Base-by-base conservation (phyloP, 1,140 invertebrate species). In the Euwallacea similis region DNA sequence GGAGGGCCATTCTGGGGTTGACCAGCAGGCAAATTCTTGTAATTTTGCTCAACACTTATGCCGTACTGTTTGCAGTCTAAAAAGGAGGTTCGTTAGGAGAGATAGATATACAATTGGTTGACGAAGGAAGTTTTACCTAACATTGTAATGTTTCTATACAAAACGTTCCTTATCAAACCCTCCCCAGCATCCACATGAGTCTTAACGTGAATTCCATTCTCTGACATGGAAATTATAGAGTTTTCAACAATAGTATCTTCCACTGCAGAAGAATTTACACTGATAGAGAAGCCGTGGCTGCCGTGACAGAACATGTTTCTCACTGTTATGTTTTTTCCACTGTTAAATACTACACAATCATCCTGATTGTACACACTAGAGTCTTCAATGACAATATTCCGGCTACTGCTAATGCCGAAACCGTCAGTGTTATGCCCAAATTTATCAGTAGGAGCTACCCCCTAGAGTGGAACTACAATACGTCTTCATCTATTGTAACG, bases 121-220 rank as follows among this genome's bases (percentile, higher is more conserved):
- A 33, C n/a, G 4, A 33, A 33, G 4, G 4, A 33, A 33, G 21
- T 41, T 50, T 64, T 60, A 74, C 73, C 73, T 64, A 61, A 33
- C 41, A 74, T 46, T 11, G 65, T 67, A 47, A 74, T 74, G 42
- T 74, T 71, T 21, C 55, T 71, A 53, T 64, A 74, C n/a, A 66
- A 15, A 7, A 74, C 54, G 47, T 70, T 67, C 43, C 21, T 64
- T 8, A 74, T 69, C 44, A 71, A 54, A 16, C 73, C 69, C 13
- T 56, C 44, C 13, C 64, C 65, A 68, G 10, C 42, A 60, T 64
- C 50, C n/a, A 66, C 59, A 44, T 71, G 68, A 8, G 69, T 74
- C 21, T 74, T 74, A 15, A 74, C 55, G 33, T 74, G 73, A 33
- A 74, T 74, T 33, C 69, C 73, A 56, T 71, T 71, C 56, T 66